A percentile compares a stretch with the other conserved stretches of the same genome.
Conservation (phyloP, 2,888 invertebrate species). For the Athetis lepigone region DNA sequence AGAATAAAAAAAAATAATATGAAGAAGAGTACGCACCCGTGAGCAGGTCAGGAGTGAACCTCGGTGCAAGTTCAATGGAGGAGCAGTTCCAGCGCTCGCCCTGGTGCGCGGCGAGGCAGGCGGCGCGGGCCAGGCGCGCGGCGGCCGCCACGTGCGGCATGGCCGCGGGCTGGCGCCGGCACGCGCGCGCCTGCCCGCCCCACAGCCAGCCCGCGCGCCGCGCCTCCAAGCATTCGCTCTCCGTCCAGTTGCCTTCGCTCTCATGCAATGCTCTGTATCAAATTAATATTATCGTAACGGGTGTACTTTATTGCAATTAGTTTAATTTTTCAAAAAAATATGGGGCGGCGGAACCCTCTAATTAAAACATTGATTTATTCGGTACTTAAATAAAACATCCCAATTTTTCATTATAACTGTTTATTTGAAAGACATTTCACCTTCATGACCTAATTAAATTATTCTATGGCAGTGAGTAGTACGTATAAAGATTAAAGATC, state of each 20-base stretch:
- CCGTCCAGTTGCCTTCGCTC: constrained; percentile 87
- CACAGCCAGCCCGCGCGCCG: constrained; percentile 90
- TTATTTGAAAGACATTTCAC: constrained; percentile 50
- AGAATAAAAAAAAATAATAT: constrained; percentile 34
- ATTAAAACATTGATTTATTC: constrained; percentile 24
- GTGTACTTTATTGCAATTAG: constrained; percentile 23
- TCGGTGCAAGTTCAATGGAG: constrained; percentile 93
- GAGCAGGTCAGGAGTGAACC: constrained; percentile 94
- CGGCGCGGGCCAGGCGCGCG: constrained; percentile 92
- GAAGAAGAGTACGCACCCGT: constrained; percentile 89
- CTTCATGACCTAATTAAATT: constrained; percentile 37
- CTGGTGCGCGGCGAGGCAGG: constrained; percentile 93
- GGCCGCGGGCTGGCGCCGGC: constrained; percentile 92
- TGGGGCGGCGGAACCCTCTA: constrained; percentile 6
- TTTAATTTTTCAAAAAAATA: constrained; percentile 19
- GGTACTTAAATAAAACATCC: constrained; percentile 49
- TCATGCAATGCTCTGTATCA: constrained; percentile 81
- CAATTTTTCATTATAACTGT: constrained; percentile 29
- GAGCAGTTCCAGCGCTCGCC: constrained; percentile 96
- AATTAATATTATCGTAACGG: constrained; percentile 37
- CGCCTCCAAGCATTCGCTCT: constrained; percentile 81
- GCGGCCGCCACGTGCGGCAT: constrained; percentile 95
- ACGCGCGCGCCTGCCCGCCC: constrained; percentile 92
- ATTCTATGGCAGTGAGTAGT: constrained; percentile 58
- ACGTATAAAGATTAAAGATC: constrained; percentile 41